Base-by-base conservation (phyloP, 2,888 invertebrate species). In the Drosophila mettleri region DNA sequence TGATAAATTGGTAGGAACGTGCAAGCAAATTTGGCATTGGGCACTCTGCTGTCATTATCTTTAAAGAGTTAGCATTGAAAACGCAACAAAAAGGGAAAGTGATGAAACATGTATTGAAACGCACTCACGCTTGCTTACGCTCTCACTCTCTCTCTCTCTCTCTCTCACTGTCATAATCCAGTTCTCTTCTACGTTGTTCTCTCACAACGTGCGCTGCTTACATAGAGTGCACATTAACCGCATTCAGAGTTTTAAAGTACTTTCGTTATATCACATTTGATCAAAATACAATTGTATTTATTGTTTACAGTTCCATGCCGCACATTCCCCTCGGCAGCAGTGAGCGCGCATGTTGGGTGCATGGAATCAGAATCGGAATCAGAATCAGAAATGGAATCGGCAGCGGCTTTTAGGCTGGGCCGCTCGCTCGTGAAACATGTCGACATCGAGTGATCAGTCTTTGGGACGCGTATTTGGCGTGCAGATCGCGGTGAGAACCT, bases 391-490 rank as follows among this genome's bases (percentile, higher is more conserved):
- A 43, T 29, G 36, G 36, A 61, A 48, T 54, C 52, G 46, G 22
- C 12, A 43, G 61, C 58, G 57, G 57, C 45, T 54, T 60, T 24
- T 51, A 12, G 16, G 33, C 1, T 54, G 36, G 54, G 22, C 9
- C 22, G 43, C 24, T 75, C 59, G 55, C 59, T 59, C 54, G 67
- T 43, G 34, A n/a, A 39, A 38, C 12, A 8, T 52, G 60, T 27
- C 58, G 46, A 36, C 62, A 36, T 4, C 24, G 46, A 36, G 38
- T 46, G 78, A 85, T 88, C 83, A 83, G 88, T 82, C 72, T 62
- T 34, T 88, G 80, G 76, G 49, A 49, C 69, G 88, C 74, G 68
- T 62, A 65, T 59, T 68, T 53, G 59, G 51, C 34, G 83, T 69
- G 54, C 65, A 69, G 88, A 83, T 76, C 82, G 87, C 60, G 61